Conservation (phyloP, 2,113 vertebrate genomes). For the Ptilorrhoa leucosticta region DNA sequence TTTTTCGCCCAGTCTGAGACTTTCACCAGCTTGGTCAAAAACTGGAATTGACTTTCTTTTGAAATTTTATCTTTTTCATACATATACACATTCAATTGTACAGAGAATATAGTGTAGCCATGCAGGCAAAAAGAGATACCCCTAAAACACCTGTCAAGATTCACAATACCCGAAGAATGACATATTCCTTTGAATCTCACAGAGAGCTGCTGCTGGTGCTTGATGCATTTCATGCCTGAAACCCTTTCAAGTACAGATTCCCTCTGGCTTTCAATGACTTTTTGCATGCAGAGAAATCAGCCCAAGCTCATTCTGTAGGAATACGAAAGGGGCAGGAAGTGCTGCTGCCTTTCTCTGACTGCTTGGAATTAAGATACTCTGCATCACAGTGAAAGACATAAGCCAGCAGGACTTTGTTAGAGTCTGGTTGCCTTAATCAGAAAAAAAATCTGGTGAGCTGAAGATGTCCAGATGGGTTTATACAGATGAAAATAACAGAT, state of each 20-base stretch:
- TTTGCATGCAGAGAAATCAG: not conserved
- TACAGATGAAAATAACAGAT: not conserved
- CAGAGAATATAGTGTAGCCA: not conserved
- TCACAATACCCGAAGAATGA: not conserved
- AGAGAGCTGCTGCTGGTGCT: not conserved
- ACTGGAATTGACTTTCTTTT: not conserved
- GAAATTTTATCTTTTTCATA: not conserved
- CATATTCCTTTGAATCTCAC: not conserved
- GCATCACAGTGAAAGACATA: not conserved
- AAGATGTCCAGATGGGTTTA: constrained; percentile 20
- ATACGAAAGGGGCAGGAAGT: not conserved
- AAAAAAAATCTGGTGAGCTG: not conserved
- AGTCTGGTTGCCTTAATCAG: constrained; percentile 4
- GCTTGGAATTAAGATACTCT: not conserved
- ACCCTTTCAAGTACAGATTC: not conserved
- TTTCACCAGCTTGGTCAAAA: not conserved
- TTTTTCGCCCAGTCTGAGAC: not conserved
- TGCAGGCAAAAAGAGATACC: not conserved
- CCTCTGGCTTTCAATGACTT: not conserved
- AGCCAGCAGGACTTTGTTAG: not conserved
- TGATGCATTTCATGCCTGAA: not conserved
- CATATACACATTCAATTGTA: not conserved
- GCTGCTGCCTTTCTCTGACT: not conserved
- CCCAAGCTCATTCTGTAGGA: not conserved
- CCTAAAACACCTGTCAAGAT: not conserved